Percentiles rank a stretch among this genome's conserved stretches.
These are phyloP conservation scores for Megalops atlanticus DNA, from an alignment of 2,113 vertebrate genomes.

Conservation along the genomic window DNA sequence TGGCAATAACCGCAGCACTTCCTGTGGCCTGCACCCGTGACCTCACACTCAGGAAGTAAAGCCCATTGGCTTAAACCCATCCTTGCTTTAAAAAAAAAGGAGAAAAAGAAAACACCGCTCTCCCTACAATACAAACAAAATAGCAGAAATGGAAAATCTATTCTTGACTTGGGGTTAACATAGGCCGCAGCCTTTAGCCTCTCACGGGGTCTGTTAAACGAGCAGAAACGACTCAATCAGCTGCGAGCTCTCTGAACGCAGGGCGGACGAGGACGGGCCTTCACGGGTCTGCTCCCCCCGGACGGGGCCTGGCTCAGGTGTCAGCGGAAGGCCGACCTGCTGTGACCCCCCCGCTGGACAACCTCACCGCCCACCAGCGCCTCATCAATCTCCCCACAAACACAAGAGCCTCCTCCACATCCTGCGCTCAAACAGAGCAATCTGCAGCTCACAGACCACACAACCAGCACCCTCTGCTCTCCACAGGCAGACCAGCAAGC, in stretches of 20 bases:
- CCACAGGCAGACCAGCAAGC: no score
- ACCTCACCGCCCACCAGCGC: neutral
- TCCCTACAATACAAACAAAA: neutral
- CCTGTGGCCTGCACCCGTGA: constrained; percentile 17
- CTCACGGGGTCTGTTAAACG: neutral
- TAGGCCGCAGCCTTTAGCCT: neutral
- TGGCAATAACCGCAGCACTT: constrained; percentile 46
- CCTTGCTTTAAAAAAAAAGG: constrained; percentile 17
- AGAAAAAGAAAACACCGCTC: neutral
- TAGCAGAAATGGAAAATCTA: neutral
- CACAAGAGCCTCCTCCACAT: constrained; percentile 6
- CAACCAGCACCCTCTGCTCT: no score
- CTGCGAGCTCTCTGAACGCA: neutral
- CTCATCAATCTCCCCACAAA: neutral
- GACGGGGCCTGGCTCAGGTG: neutral
- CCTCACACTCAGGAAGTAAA: constrained; percentile 49
- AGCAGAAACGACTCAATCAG: no score
- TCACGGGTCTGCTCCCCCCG: neutral
- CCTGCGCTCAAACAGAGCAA: neutral
- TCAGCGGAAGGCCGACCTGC: neutral
- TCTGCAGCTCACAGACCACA: neutral
- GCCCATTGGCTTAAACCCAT: constrained; percentile 11
- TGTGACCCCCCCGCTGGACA: neutral
- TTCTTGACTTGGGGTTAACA: neutral
- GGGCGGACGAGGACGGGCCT: neutral